Evolutionary conservation across 2,888 invertebrate genomes (phyloP).

Genomic region (Scaptomyza flava): DNA sequence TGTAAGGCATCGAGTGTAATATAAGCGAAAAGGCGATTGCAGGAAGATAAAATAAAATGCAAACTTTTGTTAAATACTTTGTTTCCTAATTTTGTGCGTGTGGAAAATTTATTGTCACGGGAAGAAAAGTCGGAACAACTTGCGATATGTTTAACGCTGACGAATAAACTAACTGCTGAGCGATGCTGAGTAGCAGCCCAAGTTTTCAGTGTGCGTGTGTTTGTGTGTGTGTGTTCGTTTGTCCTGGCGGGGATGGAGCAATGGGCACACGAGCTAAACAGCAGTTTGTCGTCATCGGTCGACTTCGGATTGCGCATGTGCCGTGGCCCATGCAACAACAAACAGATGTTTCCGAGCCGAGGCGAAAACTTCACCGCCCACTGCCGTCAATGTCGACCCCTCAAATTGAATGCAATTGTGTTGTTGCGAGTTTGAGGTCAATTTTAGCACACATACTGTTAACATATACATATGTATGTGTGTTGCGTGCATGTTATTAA

Average conservation of each 20-base stretch:
- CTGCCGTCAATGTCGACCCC: background rate
- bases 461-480: background rate
- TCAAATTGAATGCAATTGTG: slow-evolving; percentile 33
- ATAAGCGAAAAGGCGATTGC: background rate
- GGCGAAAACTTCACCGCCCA: background rate
- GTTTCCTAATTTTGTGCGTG: slow-evolving; percentile 25
- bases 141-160: slow-evolving; percentile 56
- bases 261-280: slow-evolving; percentile 20
- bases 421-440: slow-evolving; percentile 15
- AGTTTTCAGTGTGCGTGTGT: slow-evolving; percentile 11
- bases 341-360: slow-evolving; percentile 44
- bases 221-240: slow-evolving; percentile 2
- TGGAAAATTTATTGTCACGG: slow-evolving; percentile 53
- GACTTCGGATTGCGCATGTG: slow-evolving; percentile 43
- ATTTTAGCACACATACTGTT: background rate
- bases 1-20: background rate
- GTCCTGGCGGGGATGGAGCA: slow-evolving; percentile 38
- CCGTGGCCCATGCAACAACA: slow-evolving; percentile 50
- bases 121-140: slow-evolving; percentile 51
- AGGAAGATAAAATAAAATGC: background rate
- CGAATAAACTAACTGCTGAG: slow-evolving; percentile 60
- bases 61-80: slow-evolving; percentile 10
- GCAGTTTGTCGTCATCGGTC: slow-evolving; percentile 16
- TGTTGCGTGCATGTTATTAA: slow-evolving; percentile 8
- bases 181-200: slow-evolving; percentile 50